Base-by-base conservation (phyloP, 2,797 vertebrate species). In the Alcedo quadribrachys region DNA sequence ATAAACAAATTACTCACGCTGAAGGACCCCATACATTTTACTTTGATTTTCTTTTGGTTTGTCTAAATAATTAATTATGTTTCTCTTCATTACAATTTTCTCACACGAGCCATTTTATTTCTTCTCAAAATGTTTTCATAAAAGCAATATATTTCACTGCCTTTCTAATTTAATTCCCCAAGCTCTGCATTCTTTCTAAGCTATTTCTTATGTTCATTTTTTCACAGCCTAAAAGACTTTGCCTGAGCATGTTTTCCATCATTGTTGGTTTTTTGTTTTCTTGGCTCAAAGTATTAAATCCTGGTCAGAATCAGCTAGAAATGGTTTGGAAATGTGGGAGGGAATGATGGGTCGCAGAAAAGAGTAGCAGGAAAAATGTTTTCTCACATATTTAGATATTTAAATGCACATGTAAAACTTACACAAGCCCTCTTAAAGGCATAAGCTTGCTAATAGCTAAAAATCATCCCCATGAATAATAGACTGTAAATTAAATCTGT, bases 191-290 rank as follows among this genome's bases (percentile, higher is more conserved):
- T 86, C 87, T 96, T 93, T 90, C 82, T 78, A 51, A 63, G 25
- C 81, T 0, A 33, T 89, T 93, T 94, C 91, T 91, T 94, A 78
- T 85, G 28, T 76, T 89, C n/a, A 12, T 83, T 87, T 75, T 93
- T 95, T 87, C 74, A 42, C 60, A 68, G 60, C 28, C 68, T 89
- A 74, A 77, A 93, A 95, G 53, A 66, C 30, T 94, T 90, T 93
- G 89, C 76, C 92, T 81, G 51, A 95, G 46, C 91, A 84, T 84
- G 97, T 88, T 96, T 95, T 91, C 74, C 61, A 62, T 76, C 62
- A 71, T 37, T 73, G 35, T 66, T 95, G 6, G 6, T 81, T 95
- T 94, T 91, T 91, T 67, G 17, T 45, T 71, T 82, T 77, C 50
- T 86, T 94, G 78, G 70, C 76, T 97, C 87, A 94, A 85, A 37